These are phyloP conservation scores for Drosophila parvula DNA, from an alignment of 1,140 invertebrate species.

Conservation along the genomic window DNA sequence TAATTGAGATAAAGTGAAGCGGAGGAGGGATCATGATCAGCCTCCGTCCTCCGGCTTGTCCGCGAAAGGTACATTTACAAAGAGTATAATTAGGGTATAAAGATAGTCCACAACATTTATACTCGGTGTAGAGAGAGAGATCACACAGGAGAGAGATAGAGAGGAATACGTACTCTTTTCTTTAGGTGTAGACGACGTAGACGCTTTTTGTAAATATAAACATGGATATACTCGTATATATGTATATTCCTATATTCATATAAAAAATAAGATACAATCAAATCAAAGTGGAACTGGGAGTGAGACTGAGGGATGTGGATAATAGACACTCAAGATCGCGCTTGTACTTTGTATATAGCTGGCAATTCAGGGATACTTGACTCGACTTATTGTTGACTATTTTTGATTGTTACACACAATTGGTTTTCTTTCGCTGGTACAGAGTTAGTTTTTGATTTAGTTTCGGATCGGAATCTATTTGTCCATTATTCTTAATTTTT, in stretches of 20 bases:
- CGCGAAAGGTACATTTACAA: constrained; percentile 56
- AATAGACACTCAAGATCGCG: constrained; percentile 28
- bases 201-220: constrained; percentile 22
- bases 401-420: constrained; percentile 47
- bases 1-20: constrained; percentile 34
- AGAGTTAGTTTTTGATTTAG: constrained; percentile 20
- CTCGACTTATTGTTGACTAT: constrained; percentile 41
- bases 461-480: constrained; percentile 7
- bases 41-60: constrained; percentile 2
- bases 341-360: constrained; percentile 4
- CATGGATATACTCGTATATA: not conserved
- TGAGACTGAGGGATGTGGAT: not conserved
- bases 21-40: constrained; percentile 1
- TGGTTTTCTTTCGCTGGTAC: constrained; percentile 38
- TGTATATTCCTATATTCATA: constrained; percentile 18
- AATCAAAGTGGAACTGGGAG: constrained; percentile 16
- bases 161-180: constrained; percentile 17
- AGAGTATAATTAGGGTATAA: constrained; percentile 35
- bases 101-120: constrained; percentile 62
- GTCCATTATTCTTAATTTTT: constrained; percentile 6
- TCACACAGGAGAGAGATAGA: constrained; percentile 40
- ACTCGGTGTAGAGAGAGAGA: constrained; percentile 60
- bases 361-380: constrained; percentile 24
- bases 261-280: constrained; percentile 46
- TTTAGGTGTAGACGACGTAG: constrained; percentile 1